Conservation (phyloP, 2,888 invertebrate species). For the Pimpla rufipes region DNA sequence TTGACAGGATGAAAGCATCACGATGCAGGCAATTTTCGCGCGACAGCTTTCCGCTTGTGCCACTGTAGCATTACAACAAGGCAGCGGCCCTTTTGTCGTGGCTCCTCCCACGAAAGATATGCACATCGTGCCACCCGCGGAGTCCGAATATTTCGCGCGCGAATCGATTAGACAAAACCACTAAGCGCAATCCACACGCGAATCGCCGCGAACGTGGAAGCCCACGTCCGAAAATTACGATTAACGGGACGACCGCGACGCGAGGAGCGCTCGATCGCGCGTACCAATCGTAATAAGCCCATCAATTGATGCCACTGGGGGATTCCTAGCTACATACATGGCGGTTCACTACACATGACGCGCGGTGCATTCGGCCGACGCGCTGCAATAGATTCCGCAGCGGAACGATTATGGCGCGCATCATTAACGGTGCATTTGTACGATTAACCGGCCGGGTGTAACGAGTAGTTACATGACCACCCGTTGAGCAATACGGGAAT, state of each 20-base stretch:
- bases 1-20: conserved; percentile 51
- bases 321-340: conserved; percentile 9
- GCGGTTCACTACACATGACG: conserved; percentile 18
- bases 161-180: conserved; percentile 20
- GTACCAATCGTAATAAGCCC: conserved; percentile 43
- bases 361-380: background rate
- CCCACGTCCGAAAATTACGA: conserved; percentile 30
- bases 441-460: conserved; percentile 21
- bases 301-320: conserved; percentile 31
- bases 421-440: conserved; percentile 17
- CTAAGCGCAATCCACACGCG: background rate
- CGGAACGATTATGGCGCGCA: background rate
- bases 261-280: conserved; percentile 11
- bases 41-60: conserved; percentile 5
- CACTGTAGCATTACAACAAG: conserved; percentile 1
- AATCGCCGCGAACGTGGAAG: conserved; percentile 12
- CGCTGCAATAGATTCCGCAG: conserved; percentile 13
- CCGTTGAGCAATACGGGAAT: background rate
- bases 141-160: conserved; percentile 5
- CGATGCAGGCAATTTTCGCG: conserved; percentile 51
- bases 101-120: background rate
- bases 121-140: background rate
- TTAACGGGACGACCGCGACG: conserved; percentile 15
- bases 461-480: background rate
- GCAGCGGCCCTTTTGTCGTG: conserved; percentile 25